Conservation (phyloP, 2,113 vertebrate species). For the Bucco capensis region DNA sequence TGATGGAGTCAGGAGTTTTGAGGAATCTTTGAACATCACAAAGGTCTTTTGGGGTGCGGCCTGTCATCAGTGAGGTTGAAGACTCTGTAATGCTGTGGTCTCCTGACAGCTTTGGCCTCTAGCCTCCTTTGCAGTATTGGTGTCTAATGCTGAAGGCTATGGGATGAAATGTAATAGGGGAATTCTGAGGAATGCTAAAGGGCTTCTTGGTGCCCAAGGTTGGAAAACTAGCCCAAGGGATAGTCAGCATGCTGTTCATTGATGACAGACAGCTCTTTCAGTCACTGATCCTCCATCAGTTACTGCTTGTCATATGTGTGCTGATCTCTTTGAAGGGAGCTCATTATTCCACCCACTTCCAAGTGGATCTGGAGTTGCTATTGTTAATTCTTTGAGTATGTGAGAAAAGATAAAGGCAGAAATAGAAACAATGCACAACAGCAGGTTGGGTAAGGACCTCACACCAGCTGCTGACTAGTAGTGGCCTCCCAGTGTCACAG, state of each 20-base stretch:
- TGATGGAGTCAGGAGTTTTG: not conserved
- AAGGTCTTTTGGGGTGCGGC: not conserved
- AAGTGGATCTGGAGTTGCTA: slow-evolving; percentile 20
- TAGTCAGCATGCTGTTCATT: not conserved
- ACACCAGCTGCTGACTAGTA: fast-evolving
- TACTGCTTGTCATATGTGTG: not conserved
- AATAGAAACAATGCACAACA: not conserved
- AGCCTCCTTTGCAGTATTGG: not conserved
- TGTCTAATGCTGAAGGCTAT: not conserved
- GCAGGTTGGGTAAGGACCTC: not conserved
- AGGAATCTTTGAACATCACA: not conserved
- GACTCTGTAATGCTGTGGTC: not conserved
- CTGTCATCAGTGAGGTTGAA: not conserved
- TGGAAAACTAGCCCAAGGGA: not conserved
- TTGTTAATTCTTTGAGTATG: slow-evolving; percentile 29
- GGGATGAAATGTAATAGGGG: not conserved
- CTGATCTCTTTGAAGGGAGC: slow-evolving; percentile 20
- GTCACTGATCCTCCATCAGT: not conserved
- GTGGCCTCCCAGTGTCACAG: not conserved
- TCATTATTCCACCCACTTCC: slow-evolving; percentile 56
- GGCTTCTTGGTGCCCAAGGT: not conserved
- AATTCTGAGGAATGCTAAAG: not conserved
- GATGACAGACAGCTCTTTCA: not conserved
- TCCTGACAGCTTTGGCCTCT: not conserved
- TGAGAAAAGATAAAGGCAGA: not conserved